Evolutionary conservation across 2,797 vertebrate genomes (phyloP).

Genomic region (Rhinatrema bivittatum): DNA sequence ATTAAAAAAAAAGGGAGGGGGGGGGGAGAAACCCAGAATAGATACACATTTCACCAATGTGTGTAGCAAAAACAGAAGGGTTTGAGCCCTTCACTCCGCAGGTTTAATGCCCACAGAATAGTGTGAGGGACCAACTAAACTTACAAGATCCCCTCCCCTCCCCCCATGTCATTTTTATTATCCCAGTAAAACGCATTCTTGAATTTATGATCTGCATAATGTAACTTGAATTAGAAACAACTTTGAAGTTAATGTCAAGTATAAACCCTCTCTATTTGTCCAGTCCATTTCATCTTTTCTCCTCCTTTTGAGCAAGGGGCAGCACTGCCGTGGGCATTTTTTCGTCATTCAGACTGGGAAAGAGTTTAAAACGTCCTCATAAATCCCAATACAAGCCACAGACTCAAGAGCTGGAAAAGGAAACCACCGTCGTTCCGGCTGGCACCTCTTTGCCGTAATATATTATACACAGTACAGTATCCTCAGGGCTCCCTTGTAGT

Average conservation of each 20-base stretch:
- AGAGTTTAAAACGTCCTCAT: constrained; percentile 24
- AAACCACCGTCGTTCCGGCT: too few species aligned
- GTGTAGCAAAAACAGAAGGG: constrained; percentile 31
- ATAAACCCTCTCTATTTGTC: constrained; percentile 74
- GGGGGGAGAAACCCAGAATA: too few species aligned
- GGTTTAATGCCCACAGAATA: constrained; percentile 65
- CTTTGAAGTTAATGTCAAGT: constrained; percentile 84
- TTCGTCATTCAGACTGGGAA: constrained; percentile 33
- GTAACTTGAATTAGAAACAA: constrained; percentile 95
- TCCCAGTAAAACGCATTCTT: constrained; percentile 74
- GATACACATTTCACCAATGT: too few species aligned
- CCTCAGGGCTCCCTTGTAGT: too few species aligned
- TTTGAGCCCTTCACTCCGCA: constrained; percentile 59
- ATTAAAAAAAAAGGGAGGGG: too few species aligned
- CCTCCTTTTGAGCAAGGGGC: constrained; percentile 42
- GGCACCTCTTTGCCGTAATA: too few species aligned
- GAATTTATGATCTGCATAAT: constrained; percentile 97
- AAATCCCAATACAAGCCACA: constrained; percentile 28
- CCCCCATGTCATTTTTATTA: constrained; percentile 78
- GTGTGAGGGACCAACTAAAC: constrained; percentile 66
- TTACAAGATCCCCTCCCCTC: constrained; percentile 69
- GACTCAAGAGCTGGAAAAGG: too few species aligned
- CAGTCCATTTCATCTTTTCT: constrained; percentile 41
- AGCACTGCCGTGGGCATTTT: constrained; percentile 35
- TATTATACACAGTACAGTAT: too few species aligned